These are phyloP conservation scores for Neodiprion lecontei DNA, from an alignment of 1,140 invertebrate species.

Conservation along the genomic window DNA sequence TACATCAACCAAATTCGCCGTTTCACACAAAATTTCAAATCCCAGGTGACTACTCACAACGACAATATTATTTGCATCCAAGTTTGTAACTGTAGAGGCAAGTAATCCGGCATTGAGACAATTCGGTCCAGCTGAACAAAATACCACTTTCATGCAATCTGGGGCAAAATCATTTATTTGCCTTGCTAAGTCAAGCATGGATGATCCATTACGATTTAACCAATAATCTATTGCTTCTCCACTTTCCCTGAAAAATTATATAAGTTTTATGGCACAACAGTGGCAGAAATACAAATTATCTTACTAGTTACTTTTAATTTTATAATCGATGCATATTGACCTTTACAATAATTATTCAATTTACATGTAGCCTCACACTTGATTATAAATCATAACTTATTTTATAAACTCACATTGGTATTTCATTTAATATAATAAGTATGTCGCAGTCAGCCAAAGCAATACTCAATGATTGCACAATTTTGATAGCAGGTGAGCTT, in stretches of 20 bases:
- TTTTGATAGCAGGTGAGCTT: slow-evolving; percentile 20
- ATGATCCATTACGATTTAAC: slow-evolving; percentile 29
- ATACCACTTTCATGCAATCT: slow-evolving; percentile 34
- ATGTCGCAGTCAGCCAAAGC: slow-evolving; percentile 33
- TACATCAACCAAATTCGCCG: slow-evolving; percentile 22
- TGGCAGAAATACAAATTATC: background rate
- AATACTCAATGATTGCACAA: slow-evolving; percentile 28
- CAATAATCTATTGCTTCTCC: slow-evolving; percentile 22
- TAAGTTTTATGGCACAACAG: no score
- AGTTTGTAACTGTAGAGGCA: slow-evolving; percentile 25
- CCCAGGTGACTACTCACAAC: slow-evolving; percentile 35
- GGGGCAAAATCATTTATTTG: slow-evolving; percentile 33
- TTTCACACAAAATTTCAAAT: slow-evolving; percentile 29
- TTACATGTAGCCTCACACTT: background rate
- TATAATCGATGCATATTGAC: background rate
- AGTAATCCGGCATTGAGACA: slow-evolving; percentile 35
- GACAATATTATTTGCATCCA: slow-evolving; percentile 33
- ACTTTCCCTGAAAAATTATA: slow-evolving; percentile 23
- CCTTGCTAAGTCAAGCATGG: slow-evolving; percentile 21
- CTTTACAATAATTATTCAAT: background rate
- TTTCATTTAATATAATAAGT: slow-evolving; percentile 32
- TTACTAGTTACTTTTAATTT: slow-evolving; percentile 2
- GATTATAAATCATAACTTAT: background rate
- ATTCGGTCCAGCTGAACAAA: slow-evolving; percentile 33
- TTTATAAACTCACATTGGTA: slow-evolving; percentile 21